Percentiles rank a stretch among this genome's conserved stretches.
These are phyloP conservation scores for Apantesis nais DNA, from an alignment of 2,888 invertebrate species.

Conservation along the genomic window DNA sequence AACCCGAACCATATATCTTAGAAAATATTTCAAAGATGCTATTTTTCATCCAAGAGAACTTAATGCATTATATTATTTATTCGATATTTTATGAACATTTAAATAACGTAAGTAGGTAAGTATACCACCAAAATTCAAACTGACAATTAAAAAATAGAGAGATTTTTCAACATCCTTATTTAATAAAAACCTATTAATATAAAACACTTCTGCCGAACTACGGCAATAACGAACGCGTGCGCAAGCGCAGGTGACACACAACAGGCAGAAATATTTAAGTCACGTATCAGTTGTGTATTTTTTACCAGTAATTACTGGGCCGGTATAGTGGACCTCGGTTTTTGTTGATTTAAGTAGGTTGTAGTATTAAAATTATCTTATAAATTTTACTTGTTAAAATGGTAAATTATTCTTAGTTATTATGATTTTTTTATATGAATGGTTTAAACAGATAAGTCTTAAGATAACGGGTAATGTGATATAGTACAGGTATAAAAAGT, in stretches of 20 bases:
- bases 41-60: too few relatives aligned
- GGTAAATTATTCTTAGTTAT: neutral
- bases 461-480: neutral
- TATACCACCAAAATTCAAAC: neutral
- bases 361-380: neutral
- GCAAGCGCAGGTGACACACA: slow-evolving; percentile 33
- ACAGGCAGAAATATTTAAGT: slow-evolving; percentile 35
- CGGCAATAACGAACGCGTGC: slow-evolving; percentile 30
- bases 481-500: too few relatives aligned
- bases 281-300: slow-evolving; percentile 45
- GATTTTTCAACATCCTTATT: neutral
- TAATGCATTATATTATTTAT: too few relatives aligned
- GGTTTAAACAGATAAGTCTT: neutral
- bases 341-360: slow-evolving; percentile 19
- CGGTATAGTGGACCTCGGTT: slow-evolving; percentile 20
- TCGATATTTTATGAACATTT: too few relatives aligned
- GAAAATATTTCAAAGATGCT: too few relatives aligned
- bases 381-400: neutral
- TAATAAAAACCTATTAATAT: slow-evolving; percentile 16
- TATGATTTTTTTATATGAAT: neutral
- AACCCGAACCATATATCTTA: too few relatives aligned
- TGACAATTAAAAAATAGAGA: too few relatives aligned
- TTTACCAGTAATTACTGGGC: slow-evolving; percentile 40
- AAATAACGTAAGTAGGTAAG: neutral
- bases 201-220: slow-evolving; percentile 15